Base-by-base conservation (phyloP, 2,113 vertebrate species). In the Brachionichthys hirsutus region DNA sequence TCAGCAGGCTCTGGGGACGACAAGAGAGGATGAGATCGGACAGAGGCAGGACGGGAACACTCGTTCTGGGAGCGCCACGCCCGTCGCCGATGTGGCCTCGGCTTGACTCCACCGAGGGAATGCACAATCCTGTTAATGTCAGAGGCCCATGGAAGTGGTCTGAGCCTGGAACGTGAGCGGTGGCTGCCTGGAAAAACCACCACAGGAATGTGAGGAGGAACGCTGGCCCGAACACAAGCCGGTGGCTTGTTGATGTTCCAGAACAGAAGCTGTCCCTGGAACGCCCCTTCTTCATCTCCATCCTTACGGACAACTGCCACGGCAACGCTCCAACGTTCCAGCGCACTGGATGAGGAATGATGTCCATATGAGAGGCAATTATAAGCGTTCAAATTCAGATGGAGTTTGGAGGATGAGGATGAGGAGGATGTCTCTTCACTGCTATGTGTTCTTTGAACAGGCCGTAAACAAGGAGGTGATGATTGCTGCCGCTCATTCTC, bases 1-100 rank as follows among this genome's bases (percentile, higher is more conserved):
- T 98, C 86, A 99, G 87, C 79, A 99, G 90, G 79, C 97, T 98
- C 97, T 99, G 90, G 13, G 91, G 89, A 34, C 20, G 67, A 68
- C 55, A 45, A 3, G 1, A 52, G 35, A 40, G 36, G 6, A 30
- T 1, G 7, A 50, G 22, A 56, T 43, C 7, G 8, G 15, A 43
- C 19, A 15, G 17, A 13, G 20, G 45, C 2, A 53, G 61, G 38
- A 19, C 22, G 41, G 30, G 15, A 36, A 34, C 36, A 51, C 48
- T 45, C 44, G 11, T 9, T 66, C 17, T 45, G 53, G 16, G n/a
- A 38, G 42, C 16, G 1, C 36, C 18, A 3, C 20, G 34, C 54
- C 20, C 50, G 34, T 60, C 16, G 53, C 24, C 41, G 1, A 43
- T 18, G 45, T 41, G 35, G 57, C 34, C 47, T 38, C 57, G 60